These are phyloP conservation scores for Epinotia ramella DNA, from an alignment of 2,888 invertebrate species.

Conservation along the genomic window DNA sequence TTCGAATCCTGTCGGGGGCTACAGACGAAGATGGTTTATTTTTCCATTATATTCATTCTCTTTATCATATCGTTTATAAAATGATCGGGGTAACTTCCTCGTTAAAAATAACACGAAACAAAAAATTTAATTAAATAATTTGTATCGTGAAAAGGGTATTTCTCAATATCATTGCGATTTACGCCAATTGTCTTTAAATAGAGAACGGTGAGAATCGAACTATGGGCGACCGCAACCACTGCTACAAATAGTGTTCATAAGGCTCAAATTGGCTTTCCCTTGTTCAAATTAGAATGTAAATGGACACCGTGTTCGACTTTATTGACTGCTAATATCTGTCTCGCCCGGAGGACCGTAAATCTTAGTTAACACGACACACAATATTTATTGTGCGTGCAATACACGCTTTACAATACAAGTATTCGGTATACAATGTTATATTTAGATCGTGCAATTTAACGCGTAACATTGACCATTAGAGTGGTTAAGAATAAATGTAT, in stretches of 20 bases:
- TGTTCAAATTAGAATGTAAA: constrained; percentile 32
- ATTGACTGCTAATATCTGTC: constrained; percentile 74
- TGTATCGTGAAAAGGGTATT: too few relatives aligned
- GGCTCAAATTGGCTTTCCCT: not conserved
- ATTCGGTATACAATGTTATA: constrained; percentile 49
- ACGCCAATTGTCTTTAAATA: not conserved
- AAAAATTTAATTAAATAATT: too few relatives aligned
- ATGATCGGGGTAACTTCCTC: too few relatives aligned
- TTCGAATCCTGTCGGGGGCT: too few relatives aligned
- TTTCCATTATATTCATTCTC: too few relatives aligned
- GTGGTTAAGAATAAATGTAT: too few relatives aligned
- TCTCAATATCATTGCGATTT: too few relatives aligned
- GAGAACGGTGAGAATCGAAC: not conserved
- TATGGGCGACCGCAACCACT: not conserved
- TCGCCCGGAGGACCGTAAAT: constrained; percentile 67
- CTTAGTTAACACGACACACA: constrained; percentile 67
- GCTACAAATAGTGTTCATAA: not conserved
- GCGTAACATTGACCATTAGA: constrained; percentile 5
- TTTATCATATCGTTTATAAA: too few relatives aligned
- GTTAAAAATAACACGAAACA: too few relatives aligned
- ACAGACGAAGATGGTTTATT: too few relatives aligned
- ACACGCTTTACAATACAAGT: constrained; percentile 59
- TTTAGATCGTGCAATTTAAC: constrained; percentile 51
- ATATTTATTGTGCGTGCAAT: constrained; percentile 75
- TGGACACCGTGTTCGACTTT: constrained; percentile 69